Conservation (phyloP, 64 coral and sea anemone genomes). For the Montipora cactus region DNA sequence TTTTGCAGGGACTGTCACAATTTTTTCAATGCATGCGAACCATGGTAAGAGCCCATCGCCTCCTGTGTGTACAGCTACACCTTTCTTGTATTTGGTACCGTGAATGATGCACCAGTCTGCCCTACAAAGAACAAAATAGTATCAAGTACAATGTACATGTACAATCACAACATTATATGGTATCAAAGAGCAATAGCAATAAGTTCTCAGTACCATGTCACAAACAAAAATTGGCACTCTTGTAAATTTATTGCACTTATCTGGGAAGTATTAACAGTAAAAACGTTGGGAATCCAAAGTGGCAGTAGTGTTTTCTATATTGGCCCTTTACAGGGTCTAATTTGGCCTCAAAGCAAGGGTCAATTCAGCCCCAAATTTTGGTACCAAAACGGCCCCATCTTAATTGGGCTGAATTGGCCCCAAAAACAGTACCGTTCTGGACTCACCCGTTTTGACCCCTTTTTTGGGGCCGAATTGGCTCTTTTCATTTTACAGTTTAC, state of each 20-base stretch:
- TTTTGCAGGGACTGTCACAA: slow-evolving; percentile 20
- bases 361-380: too few relatives aligned
- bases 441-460: too few relatives aligned
- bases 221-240: neutral
- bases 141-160: neutral
- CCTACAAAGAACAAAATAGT: slow-evolving; percentile 7
- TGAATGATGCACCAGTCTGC: slow-evolving; percentile 49
- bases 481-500: too few relatives aligned
- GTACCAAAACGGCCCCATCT: too few relatives aligned
- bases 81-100: slow-evolving; percentile 25
- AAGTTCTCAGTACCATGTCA: slow-evolving; percentile 1
- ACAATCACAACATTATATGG: too few relatives aligned
- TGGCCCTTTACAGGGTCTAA: too few relatives aligned
- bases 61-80: slow-evolving; percentile 22
- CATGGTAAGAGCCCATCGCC: slow-evolving; percentile 9
- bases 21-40: slow-evolving; percentile 28
- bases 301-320: too few relatives aligned
- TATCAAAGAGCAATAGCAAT: neutral
- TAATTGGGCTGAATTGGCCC: too few relatives aligned
- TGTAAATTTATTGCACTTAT: neutral
- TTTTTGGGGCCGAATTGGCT: too few relatives aligned
- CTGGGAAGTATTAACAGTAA: neutral
- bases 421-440: too few relatives aligned
- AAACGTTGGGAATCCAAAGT: too few relatives aligned
- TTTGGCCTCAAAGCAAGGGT: too few relatives aligned